Evolutionary conservation across 2,888 invertebrate species (phyloP).

Genomic region (Sesia bembeciformis): DNA sequence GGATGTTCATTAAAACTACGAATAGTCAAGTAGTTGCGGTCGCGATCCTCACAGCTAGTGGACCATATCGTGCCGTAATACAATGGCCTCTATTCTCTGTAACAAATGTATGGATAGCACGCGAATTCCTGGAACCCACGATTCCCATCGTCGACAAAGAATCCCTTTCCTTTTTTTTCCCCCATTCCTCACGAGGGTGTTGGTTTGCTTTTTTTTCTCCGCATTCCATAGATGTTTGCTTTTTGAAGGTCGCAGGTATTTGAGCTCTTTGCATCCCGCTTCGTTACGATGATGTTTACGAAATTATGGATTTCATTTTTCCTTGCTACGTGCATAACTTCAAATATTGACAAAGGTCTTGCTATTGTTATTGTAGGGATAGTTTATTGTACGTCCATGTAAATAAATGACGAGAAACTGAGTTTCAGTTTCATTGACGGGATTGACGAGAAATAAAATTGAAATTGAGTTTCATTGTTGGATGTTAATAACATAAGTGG

Average conservation of each 20-base stretch:
- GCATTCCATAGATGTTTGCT: constrained; percentile 63
- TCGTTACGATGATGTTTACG: too few species aligned
- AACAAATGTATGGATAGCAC: constrained; percentile 35
- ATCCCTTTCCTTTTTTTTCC: constrained; percentile 48
- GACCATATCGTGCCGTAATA: constrained; percentile 9
- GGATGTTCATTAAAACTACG: not conserved
- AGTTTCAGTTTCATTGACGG: too few species aligned
- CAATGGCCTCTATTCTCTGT: constrained; percentile 32
- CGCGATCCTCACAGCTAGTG: not conserved
- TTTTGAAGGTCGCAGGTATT: constrained; percentile 50
- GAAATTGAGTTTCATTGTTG: too few species aligned
- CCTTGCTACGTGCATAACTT: too few species aligned
- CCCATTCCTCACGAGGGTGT: constrained; percentile 63
- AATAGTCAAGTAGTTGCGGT: not conserved
- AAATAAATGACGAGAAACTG: too few species aligned
- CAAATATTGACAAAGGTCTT: too few species aligned
- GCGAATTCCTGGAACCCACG: constrained; percentile 65
- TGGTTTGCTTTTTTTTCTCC: constrained; percentile 40
- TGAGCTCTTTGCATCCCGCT: not conserved
- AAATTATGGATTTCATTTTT: too few species aligned
- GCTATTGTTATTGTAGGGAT: too few species aligned
- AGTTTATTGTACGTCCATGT: too few species aligned
- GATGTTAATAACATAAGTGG: too few species aligned
- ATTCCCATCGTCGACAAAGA: constrained; percentile 59
- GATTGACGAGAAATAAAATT: too few species aligned